These are phyloP conservation scores for Microtus pennsylvanicus DNA, from an alignment of 2,113 vertebrate genomes.

Conservation along the genomic window DNA sequence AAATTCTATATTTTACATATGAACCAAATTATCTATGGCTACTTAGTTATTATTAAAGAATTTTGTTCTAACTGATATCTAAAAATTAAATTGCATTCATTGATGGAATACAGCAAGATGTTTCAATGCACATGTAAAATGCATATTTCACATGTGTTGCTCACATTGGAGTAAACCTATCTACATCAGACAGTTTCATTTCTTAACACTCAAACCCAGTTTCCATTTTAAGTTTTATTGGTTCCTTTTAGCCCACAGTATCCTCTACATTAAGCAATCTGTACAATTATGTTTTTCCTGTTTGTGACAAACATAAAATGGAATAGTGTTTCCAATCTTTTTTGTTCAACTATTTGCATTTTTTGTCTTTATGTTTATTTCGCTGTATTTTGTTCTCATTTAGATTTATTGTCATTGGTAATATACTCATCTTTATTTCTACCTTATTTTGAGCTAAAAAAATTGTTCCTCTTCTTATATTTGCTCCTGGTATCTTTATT, in stretches of 20 bases:
- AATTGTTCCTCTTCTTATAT: not conserved
- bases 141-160: not conserved
- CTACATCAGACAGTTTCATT: not conserved
- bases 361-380: not conserved
- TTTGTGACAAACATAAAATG: not conserved
- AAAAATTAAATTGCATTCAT: too few relatives aligned
- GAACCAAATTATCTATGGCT: too few relatives aligned
- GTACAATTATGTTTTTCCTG: not conserved
- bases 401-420: slow-evolving; percentile 39
- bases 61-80: too few relatives aligned
- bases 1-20: too few relatives aligned
- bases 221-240: not conserved
- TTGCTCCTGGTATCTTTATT: not conserved
- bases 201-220: not conserved
- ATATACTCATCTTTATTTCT: not conserved
- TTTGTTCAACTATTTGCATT: not conserved
- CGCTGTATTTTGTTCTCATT: not conserved
- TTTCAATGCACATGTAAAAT: too few relatives aligned
- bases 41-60: too few relatives aligned
- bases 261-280: not conserved
- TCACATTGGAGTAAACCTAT: not conserved
- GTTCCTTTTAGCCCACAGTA: not conserved
- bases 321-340: not conserved
- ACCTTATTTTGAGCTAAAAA: not conserved
- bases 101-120: too few relatives aligned